Evolutionary conservation across 2,888 invertebrate species (phyloP).

Genomic region (Epistrophe grossulariae): DNA sequence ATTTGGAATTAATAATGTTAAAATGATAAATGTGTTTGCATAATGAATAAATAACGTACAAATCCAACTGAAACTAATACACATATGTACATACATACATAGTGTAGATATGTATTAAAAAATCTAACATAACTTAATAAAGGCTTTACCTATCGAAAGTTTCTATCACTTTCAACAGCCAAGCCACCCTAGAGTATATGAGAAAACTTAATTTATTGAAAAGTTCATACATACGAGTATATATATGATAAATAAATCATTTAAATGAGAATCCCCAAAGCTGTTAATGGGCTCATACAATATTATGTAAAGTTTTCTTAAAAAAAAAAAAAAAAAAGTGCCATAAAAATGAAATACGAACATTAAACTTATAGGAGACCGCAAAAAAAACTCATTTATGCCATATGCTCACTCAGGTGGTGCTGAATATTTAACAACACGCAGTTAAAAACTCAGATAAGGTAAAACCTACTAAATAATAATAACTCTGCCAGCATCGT

Average conservation of each 20-base stretch:
- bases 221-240: not conserved
- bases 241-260: not conserved
- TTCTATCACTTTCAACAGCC: not conserved
- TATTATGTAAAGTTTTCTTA: not conserved
- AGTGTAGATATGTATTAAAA: no score
- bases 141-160: not conserved
- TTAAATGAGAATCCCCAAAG: not conserved
- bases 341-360: constrained; percentile 6
- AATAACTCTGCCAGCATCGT: not conserved
- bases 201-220: not conserved
- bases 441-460: constrained; percentile 7
- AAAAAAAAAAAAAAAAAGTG: not conserved
- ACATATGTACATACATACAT: no score
- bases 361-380: not conserved
- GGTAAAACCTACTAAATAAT: constrained; percentile 10
- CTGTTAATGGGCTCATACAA: not conserved
- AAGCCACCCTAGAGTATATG: not conserved
- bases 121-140: not conserved
- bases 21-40: no score
- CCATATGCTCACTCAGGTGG: constrained; percentile 16
- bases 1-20: no score
- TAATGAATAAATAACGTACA: no score
- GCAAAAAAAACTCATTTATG: not conserved
- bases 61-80: no score
- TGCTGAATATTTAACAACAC: constrained; percentile 13